Evolutionary conservation across 2,797 vertebrate species (phyloP), one percentile per base, ranked within the genome.

Genomic region (Mallotus villosus): DNA sequence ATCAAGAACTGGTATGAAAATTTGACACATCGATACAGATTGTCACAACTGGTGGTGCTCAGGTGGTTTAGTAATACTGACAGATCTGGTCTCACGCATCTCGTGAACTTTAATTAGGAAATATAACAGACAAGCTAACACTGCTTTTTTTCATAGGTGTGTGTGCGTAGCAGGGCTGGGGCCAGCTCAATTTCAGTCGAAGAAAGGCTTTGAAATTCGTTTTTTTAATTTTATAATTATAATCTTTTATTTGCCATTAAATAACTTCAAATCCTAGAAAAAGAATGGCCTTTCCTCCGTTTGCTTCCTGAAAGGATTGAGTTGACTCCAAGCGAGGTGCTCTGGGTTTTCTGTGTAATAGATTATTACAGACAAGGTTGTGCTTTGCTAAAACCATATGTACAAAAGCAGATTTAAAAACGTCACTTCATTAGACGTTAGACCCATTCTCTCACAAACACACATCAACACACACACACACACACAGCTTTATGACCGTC

Each of bases 1-100:
- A 90, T 88, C 87, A 91, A 88, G 67, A 78, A 73, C 68, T 75
- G 69, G 68, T 64, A 55, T 78, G 83, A 89, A 84, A 61, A 82
- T 82, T 84, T 83, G 80, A 78, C 81, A 22, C 63, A 70, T 77
- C 74, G 46, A 76, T 21, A 51, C 70, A 63, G 90, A 92, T 91
- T 90, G 90, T 93, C 90, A 82, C 70, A 78, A 84, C 74, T 77
- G 81, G 75, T 85, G 86, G 84, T 81, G 85, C 80, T 88, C 79
- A 58, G 41, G 74, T 81, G 72, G 67, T 72, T 55, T 79, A 85
- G 78, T 84, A 90, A 90, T 84, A 91, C 90, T 89, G 87, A 80
- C 72, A 67, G 74, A 70, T 74, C 71, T 78, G 4, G 11, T 65
- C 46, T 51, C 65, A 53, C 4, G 24, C 25, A 29, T 49, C 24